These are phyloP conservation scores for Channallabes apus DNA, from an alignment of 2,797 vertebrate species.

Conservation along the genomic window DNA sequence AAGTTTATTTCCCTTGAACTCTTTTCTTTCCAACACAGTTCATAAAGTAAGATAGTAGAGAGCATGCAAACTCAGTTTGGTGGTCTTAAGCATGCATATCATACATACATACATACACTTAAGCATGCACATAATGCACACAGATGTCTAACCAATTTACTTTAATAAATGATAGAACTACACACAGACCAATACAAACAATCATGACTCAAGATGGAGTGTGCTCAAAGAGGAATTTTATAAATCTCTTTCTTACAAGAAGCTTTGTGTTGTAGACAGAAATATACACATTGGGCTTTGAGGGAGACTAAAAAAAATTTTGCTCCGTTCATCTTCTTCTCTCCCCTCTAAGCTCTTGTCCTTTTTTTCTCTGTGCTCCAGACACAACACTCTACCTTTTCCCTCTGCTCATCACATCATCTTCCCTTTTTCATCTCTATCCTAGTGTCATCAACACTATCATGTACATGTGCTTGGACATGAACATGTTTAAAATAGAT, in stretches of 20 bases:
- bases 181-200: constrained; percentile 5
- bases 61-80: background rate
- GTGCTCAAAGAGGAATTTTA: constrained; percentile 77
- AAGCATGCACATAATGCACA: constrained; percentile 24
- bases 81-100: constrained; percentile 12
- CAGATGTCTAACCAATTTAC: background rate
- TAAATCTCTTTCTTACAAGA: constrained; percentile 82
- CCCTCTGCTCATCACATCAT: constrained; percentile 52
- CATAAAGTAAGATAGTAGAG: background rate
- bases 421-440: constrained; percentile 54
- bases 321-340: constrained; percentile 59
- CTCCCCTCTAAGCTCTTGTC: constrained; percentile 58
- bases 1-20: constrained; percentile 1
- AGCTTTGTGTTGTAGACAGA: constrained; percentile 80
- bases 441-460: constrained; percentile 52
- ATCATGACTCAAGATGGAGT: constrained; percentile 68
- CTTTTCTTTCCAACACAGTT: background rate
- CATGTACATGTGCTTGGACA: too few relatives aligned
- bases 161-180: background rate
- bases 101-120: constrained; percentile 4
- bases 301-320: constrained; percentile 66
- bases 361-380: constrained; percentile 67
- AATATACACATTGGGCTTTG: constrained; percentile 75
- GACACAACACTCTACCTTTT: constrained; percentile 49
- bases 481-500: constrained; percentile 31